These are phyloP conservation scores for Cyprinodon tularosa DNA, from an alignment of 2,113 vertebrate species.

Conservation along the genomic window DNA sequence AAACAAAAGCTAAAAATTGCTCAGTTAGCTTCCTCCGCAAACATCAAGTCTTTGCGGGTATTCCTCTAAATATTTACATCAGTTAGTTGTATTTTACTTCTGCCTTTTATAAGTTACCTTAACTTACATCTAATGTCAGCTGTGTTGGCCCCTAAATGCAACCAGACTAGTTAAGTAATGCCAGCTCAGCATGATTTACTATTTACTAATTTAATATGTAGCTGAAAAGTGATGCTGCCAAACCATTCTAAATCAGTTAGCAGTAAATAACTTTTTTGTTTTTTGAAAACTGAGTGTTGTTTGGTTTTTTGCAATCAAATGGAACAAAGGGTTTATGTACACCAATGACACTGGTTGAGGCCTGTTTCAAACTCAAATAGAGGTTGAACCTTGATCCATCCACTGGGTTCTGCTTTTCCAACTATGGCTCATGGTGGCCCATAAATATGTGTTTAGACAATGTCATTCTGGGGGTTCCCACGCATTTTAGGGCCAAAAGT, in stretches of 20 bases:
- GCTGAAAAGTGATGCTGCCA: background rate
- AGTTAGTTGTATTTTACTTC: slow-evolving; percentile 1
- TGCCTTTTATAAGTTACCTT: background rate
- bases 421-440: too few species aligned
- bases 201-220: background rate
- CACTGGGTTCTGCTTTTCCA: too few species aligned
- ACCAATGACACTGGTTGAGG: too few species aligned
- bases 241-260: background rate
- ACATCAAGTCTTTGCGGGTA: background rate
- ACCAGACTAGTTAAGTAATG: background rate
- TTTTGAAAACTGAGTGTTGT: too few species aligned
- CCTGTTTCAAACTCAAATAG: too few species aligned
- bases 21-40: background rate
- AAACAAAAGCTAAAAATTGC: background rate
- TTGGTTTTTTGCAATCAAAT: too few species aligned
- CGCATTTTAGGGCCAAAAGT: too few species aligned
- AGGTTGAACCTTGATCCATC: too few species aligned
- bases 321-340: too few species aligned
- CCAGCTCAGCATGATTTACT: background rate
- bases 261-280: too few species aligned
- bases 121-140: background rate
- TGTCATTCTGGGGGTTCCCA: too few species aligned
- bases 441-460: too few species aligned
- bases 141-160: background rate
- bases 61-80: background rate